Percentiles rank a stretch among this genome's conserved stretches.
These are phyloP conservation scores for Cydia amplana DNA, from an alignment of 1,140 invertebrate genomes.

Conservation along the genomic window DNA sequence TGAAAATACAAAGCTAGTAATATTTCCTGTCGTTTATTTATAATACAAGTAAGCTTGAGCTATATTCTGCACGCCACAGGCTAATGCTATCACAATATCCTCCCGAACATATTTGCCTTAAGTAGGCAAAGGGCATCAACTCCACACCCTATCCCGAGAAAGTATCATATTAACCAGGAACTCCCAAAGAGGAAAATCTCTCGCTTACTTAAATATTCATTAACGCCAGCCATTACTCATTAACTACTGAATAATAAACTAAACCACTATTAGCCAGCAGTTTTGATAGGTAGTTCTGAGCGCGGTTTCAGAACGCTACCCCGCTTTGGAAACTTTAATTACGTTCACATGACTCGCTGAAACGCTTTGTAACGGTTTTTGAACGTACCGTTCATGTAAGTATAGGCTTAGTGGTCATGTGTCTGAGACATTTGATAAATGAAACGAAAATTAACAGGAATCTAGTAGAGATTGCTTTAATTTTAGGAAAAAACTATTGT, in stretches of 20 bases:
- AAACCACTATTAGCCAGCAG: conserved; percentile 36
- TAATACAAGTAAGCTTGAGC: too few relatives aligned
- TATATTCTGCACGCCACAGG: neutral
- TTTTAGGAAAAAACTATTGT: too few relatives aligned
- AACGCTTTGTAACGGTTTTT: conserved; percentile 33
- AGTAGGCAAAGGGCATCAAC: neutral
- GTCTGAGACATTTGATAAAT: too few relatives aligned
- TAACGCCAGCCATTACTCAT: conserved; percentile 21
- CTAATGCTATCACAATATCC: neutral
- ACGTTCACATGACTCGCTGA: conserved; percentile 55
- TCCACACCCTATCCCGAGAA: neutral
- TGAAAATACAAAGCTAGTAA: too few relatives aligned
- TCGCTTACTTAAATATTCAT: conserved; percentile 12
- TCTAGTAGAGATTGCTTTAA: too few relatives aligned
- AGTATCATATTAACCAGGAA: conserved; percentile 3
- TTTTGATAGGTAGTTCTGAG: conserved; percentile 29
- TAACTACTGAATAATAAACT: conserved; percentile 38
- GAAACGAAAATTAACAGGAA: too few relatives aligned
- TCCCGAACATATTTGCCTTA: neutral
- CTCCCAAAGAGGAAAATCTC: conserved; percentile 27
- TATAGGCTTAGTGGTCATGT: conserved; percentile 13
- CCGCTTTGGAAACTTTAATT: conserved; percentile 58
- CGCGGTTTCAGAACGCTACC: conserved; percentile 26
- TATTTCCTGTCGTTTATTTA: too few relatives aligned
- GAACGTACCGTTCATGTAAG: conserved; percentile 10